Base-by-base conservation (phyloP, 2,113 vertebrate genomes). In the Peromyscus maniculatus region DNA sequence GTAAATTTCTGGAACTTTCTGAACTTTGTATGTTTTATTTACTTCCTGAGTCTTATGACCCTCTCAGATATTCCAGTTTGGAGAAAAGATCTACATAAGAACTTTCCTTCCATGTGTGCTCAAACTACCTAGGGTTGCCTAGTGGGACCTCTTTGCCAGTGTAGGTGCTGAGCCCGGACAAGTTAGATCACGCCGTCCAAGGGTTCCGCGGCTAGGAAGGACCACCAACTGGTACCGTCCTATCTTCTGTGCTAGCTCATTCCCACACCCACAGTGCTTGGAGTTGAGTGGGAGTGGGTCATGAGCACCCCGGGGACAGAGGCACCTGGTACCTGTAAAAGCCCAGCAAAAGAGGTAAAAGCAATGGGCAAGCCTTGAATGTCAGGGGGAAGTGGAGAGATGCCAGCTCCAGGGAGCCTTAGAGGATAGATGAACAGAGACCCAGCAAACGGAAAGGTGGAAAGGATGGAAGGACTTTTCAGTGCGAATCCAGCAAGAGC, bases 111-210 rank as follows among this genome's bases (percentile, higher is more conserved):
- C 64, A 36, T 33, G 31, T 69, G 84, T 87, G 64, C 17, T 69
- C 49, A 69, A 87, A 69, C 31, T 22, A 36, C 46, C 64, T 31
- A 69, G 84, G 52, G 46, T 69, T 69, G 17, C 49, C 49, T 71
- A 71, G 86, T 52, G 33, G 66, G 6, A 31, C 31, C 66, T 52
- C 43, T 87, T 52, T 87, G 12, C 1, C n/a, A 7, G 2, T 0
- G 0, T 22, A 62, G 75, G 21, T 55, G 36, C 64, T 12, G 93
- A 83, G 74, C 5, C 15, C 83, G 55, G 86, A 79, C 31, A 39
- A 82, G 46, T 57, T 36, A 24, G 2, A 4, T 11, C 0, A 0
- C 1, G 3, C 0, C 28, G 66, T 28, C 77, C 0, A 2, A 8
- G 71, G 10, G 6, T n/a, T 21, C 12, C 87, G 69, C 1, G 3